Evolutionary conservation across 2,888 invertebrate species (phyloP), one percentile per base, ranked within the genome.

Genomic region (Dynastes grantii): DNA sequence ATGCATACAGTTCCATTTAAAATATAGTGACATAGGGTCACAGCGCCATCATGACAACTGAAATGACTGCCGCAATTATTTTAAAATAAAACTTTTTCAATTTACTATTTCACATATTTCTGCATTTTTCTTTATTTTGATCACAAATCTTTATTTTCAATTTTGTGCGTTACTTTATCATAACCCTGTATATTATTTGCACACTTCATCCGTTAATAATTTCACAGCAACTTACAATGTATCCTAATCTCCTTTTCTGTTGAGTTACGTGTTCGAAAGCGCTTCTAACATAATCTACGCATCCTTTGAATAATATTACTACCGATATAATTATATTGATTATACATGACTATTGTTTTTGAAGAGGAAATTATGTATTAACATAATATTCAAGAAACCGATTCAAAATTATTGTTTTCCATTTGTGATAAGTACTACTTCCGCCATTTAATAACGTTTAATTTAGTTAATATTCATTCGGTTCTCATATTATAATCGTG

Each of bases 331-430:
- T 73, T 58, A 32, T 16, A 16, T 22, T 32, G 22, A 61, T 27
- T 58, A 29, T 53, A 29, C 27, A 22, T 58, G 22, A 22, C 55
- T 67, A 73, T 78, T 78, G 71, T 73, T 73, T 11, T 78, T 73
- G 37, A 78, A 78, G 22, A 70, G 78, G 78, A 78, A 73, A 63
- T 64, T 64, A 27, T 16, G 49, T 51, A 78, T 78, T 78, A 78
- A 73, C 5, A 53, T 13, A 16, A 5, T 16, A 37, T 45, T 0
- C 55, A 22, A 22, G 16, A 16, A 58, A 22, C 22, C 55, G 16
- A 58, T 22, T 58, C 16, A 6, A 58, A 58, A 58, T 58, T 58
- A 58, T 58, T 58, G 22, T 58, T 58, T 16, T 58, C 55, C 9
- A 22, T 22, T 8, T 58, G 22, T 58, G 22, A 58, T 22, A 58